A percentile compares a stretch with the other conserved stretches of the same genome.
Evolutionary conservation across 2,888 invertebrate species (phyloP).

Genomic region (Gastrophysa polygoni): DNA sequence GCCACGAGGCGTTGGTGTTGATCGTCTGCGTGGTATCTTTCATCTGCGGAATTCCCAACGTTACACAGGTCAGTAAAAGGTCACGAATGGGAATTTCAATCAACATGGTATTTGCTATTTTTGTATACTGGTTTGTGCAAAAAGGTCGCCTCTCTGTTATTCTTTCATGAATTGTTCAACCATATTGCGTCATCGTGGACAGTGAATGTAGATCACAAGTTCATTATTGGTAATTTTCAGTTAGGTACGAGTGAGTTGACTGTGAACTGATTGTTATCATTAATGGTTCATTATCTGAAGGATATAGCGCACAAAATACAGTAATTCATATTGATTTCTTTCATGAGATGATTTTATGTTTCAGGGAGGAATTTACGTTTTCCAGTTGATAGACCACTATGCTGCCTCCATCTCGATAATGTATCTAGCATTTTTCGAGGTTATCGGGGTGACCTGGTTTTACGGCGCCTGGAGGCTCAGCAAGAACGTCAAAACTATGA

Average conservation of each 20-base stretch:
- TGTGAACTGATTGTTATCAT: no score
- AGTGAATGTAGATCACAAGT: no score
- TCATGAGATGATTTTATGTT: slow-evolving; percentile 28
- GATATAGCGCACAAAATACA: no score
- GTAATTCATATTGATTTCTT: no score
- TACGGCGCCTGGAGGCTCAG: slow-evolving; percentile 84
- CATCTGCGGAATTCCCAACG: slow-evolving; percentile 84
- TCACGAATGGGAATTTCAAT: no score
- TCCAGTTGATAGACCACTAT: slow-evolving; percentile 91
- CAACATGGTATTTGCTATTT: background rate
- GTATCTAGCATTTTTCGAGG: slow-evolving; percentile 92
- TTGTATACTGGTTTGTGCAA: no score
- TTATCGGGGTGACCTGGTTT: slow-evolving; percentile 90
- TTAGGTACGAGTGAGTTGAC: no score
- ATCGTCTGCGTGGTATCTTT: slow-evolving; percentile 84
- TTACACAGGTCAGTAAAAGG: slow-evolving; percentile 69
- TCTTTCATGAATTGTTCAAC: no score
- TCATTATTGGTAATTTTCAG: no score
- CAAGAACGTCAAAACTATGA: slow-evolving; percentile 88
- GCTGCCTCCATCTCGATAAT: slow-evolving; percentile 92
- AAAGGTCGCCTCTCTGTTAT: no score
- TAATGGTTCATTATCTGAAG: no score
- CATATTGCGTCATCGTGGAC: no score
- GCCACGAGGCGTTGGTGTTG: slow-evolving; percentile 85
- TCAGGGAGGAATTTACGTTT: slow-evolving; percentile 89